These are phyloP conservation scores for Ciconia stormi DNA, from an alignment of 2,113 vertebrate species.

Conservation along the genomic window DNA sequence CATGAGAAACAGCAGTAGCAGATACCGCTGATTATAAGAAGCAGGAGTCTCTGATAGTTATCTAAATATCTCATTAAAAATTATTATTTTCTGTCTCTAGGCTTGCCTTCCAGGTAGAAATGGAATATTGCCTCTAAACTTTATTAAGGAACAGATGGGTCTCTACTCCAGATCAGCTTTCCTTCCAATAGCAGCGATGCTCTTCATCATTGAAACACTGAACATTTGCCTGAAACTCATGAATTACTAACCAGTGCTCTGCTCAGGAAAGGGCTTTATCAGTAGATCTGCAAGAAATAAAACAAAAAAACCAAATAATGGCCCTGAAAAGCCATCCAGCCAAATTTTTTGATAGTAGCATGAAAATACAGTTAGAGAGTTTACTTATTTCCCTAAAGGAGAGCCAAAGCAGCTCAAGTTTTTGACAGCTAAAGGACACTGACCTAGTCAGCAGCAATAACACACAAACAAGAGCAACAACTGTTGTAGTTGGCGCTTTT, in stretches of 20 bases:
- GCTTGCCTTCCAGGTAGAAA: slow-evolving; percentile 55
- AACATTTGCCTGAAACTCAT: slow-evolving; percentile 2
- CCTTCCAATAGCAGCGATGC: background rate
- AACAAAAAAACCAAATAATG: background rate
- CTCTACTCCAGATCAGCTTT: slow-evolving; percentile 6
- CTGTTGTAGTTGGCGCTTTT: background rate
- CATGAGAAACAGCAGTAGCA: background rate
- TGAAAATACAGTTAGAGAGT: background rate
- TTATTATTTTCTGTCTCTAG: slow-evolving; percentile 41
- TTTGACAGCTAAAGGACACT: background rate
- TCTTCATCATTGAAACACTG: background rate
- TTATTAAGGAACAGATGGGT: slow-evolving; percentile 57
- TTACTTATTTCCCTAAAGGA: background rate
- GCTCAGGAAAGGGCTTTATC: background rate
- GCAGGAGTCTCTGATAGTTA: slow-evolving; percentile 31
- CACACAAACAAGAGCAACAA: background rate
- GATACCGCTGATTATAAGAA: slow-evolving; percentile 32
- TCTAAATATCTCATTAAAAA: slow-evolving; percentile 54
- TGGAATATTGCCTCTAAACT: slow-evolving; percentile 43
- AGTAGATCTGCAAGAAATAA: background rate
- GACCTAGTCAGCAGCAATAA: background rate
- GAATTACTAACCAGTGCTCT: background rate
- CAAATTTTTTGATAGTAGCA: background rate
- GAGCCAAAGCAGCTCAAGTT: background rate
- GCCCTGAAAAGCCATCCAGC: background rate